Percentiles rank a stretch among this genome's conserved stretches.
Evolutionary conservation across 1,140 invertebrate genomes (phyloP).

Genomic region (Cotesia vestalis): DNA sequence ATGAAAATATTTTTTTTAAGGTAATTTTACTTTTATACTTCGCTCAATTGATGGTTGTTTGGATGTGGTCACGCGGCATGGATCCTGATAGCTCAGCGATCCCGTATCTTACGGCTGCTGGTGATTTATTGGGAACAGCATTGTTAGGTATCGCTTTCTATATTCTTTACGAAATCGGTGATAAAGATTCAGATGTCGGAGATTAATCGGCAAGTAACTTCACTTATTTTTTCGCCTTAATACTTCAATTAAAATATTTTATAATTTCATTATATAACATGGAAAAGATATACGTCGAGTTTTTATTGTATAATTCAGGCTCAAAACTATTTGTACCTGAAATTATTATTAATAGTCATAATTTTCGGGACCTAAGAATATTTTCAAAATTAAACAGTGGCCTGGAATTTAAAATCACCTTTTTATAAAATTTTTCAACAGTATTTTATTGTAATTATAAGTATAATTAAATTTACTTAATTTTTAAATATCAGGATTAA

Average conservation of each 20-base stretch:
- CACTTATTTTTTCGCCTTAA: neutral
- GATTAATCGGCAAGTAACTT: conserved; percentile 49
- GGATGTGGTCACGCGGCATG: conserved; percentile 85
- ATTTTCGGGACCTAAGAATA: too few relatives aligned
- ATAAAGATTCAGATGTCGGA: conserved; percentile 66
- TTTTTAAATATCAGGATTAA: too few relatives aligned
- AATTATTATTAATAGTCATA: conserved; percentile 18
- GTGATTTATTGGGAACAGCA: conserved; percentile 90
- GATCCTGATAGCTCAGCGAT: conserved; percentile 97
- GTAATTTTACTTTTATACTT: conserved; percentile 76
- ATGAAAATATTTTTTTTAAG: conserved; percentile 55
- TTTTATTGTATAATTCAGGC: conserved; percentile 17
- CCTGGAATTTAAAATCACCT: too few relatives aligned
- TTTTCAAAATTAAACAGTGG: too few relatives aligned
- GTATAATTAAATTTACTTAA: too few relatives aligned
- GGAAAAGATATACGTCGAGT: neutral
- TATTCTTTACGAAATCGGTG: conserved; percentile 74
- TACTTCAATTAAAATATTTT: neutral
- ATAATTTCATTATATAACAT: conserved; percentile 8
- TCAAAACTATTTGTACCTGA: conserved; percentile 30
- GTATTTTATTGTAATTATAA: too few relatives aligned
- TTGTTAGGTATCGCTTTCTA: conserved; percentile 86
- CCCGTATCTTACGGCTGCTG: conserved; percentile 91
- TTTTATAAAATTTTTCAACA: too few relatives aligned
- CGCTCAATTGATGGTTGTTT: conserved; percentile 83